Evolutionary conservation across 2,888 invertebrate species (phyloP), one percentile per base, ranked within the genome.

Genomic region (Gisinianus flammeolus): DNA sequence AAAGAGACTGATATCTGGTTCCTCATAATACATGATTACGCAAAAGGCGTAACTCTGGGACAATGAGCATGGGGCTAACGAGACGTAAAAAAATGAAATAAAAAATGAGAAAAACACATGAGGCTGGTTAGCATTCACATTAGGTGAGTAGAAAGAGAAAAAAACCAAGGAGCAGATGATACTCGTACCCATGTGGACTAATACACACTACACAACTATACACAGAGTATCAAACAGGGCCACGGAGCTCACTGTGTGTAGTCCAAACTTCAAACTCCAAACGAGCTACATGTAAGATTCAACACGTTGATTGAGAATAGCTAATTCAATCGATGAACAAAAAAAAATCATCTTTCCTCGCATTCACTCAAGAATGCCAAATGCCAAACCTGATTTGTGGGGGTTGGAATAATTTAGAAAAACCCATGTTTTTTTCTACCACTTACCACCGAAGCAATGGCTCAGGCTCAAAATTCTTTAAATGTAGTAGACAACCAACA

Each of bases 351-450:
- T 69, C 69, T 69, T 69, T 69, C 24, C 52, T 54, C 54, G 28
- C 54, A 12, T 44, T 44, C 52, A 44, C 54, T 22, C 26, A 70
- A 54, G 54, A 52, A 70, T 70, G n/a, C n/a, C n/a, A n/a, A n/a
- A n/a, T n/a, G 70, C 70, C 54, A 70, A 70, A 70, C 70, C 70
- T 70, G 70, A 70, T 70, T 70, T 70, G 68, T 68, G 68, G 35
- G 68, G 12, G 67, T n/a, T 44, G 52, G 52, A 44, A 44, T 44
- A 8, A 44, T 44, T 16, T 12, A 44, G 52, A 16, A 16, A 44
- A 44, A 44, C n/a, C n/a, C n/a, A n/a, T n/a, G n/a, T n/a, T n/a
- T n/a, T n/a, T n/a, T n/a, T n/a, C n/a, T n/a, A n/a, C n/a, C n/a
- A n/a, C n/a, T n/a, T n/a, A n/a, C n/a, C n/a, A n/a, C n/a, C n/a